Evolutionary conservation across 2,113 vertebrate species (phyloP), one percentile per base, ranked within the genome.

Genomic region (Bos taurus): DNA sequence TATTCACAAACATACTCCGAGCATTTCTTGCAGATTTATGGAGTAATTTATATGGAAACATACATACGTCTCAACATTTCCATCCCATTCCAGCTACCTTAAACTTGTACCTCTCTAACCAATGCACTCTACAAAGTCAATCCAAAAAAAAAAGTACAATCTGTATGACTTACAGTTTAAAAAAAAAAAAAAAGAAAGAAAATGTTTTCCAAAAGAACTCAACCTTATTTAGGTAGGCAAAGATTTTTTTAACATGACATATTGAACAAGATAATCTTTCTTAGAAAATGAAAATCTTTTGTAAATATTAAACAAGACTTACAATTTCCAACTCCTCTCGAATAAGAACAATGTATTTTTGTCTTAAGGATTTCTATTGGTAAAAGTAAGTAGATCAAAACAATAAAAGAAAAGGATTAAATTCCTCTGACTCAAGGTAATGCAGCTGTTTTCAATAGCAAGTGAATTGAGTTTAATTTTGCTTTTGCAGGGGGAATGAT

Each of bases 1-100:
- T 26, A 91, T 21, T 50, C 50, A 96, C 54, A 94, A 89, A 95
- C 74, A 82, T 2, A 97, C 11, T 19, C 62, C n/a, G 94, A 97
- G 3, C 74, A 64, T 78, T 88, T 46, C 96, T 82, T 96, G 77
- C 0, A 88, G 71, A 56, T 93, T 98, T 92, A 92, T 86, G 74
- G 40, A 40, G 15, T 21, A 89, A 94, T 95, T 92, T 94, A 92
- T 28, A 92, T 96, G 64, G 78, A 98, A 62, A 87, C 60, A 88
- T 93, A 96, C 90, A 94, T 30, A 40, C 17, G 90, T 89, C 46
- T 80, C 85, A 96, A 80, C 11, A 83, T 94, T 95, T 88, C 54
- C 57, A 92, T 82, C 14, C 80, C 33, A 93, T 84, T 89, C 25
- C 91, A 86, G 77, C 85, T 62, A 62, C 78, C 62, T 90, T 57